A percentile compares a stretch with the other conserved stretches of the same genome.
Evolutionary conservation across 2,797 vertebrate genomes (phyloP).

Genomic region (Myiothlypis coronata): DNA sequence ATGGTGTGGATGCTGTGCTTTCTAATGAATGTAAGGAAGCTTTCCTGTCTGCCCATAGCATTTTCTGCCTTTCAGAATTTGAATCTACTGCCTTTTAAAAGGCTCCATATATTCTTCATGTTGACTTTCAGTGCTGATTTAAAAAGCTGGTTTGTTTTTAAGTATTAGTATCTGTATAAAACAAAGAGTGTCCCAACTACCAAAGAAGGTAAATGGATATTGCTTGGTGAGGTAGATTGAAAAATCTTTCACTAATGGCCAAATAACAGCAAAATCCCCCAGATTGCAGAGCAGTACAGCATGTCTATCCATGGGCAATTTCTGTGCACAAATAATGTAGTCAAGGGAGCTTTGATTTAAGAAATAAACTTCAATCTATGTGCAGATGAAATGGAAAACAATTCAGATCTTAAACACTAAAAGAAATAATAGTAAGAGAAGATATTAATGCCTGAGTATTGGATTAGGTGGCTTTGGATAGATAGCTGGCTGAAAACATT

Average conservation of each 20-base stretch:
- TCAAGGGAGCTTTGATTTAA: background rate
- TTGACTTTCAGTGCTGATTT: background rate
- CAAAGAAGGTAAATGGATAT: background rate
- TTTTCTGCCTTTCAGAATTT: background rate
- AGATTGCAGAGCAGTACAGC: background rate
- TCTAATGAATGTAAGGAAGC: background rate
- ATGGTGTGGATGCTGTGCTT: background rate
- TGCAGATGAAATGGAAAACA: background rate
- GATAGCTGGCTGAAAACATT: constrained; percentile 3
- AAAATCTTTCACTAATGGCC: background rate
- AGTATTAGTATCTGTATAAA: background rate
- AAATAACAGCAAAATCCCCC: background rate
- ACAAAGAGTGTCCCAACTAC: background rate
- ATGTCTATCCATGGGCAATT: background rate
- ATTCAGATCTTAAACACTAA: background rate
- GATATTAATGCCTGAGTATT: background rate
- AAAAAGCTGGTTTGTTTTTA: background rate
- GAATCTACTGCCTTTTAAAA: background rate
- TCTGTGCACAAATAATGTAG: background rate
- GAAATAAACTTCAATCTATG: background rate
- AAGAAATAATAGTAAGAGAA: background rate
- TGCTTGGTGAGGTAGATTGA: background rate
- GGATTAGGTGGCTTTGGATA: background rate
- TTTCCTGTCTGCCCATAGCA: background rate
- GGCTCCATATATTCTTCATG: background rate